Base-by-base conservation (phyloP, 2,113 vertebrate genomes). In the Prochilodus magdalenae region DNA sequence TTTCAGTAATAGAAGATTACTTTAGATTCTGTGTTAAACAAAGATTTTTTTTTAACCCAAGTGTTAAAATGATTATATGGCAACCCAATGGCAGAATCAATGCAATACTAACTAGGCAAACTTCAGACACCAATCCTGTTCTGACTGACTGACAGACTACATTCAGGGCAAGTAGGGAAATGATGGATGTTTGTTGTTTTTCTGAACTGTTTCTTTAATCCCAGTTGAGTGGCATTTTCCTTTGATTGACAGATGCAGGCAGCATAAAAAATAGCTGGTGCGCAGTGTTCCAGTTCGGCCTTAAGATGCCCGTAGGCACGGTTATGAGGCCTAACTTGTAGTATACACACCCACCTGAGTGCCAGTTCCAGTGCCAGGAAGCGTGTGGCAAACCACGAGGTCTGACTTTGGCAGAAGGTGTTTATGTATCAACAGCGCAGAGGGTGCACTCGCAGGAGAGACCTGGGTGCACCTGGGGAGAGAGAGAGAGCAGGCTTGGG, bases 341-440 rank as follows among this genome's bases (percentile, higher is more conserved):
- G 55, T 29, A 22, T 7, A 44, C 16, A 67, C 29, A 51, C 24
- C 7, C 33, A 36, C 72, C 44, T 62, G 29, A 75, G 62, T 20
- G 51, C 79, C 24, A 49, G 59, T 40, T 51, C 51, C 71, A 26
- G 44, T 53, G 73, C 70, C 82, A 85, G 88, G 84, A 90, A 89
- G 82, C 65, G 44, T 66, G 29, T 73, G 83, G 86, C 86, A 89
- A 87, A 88, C 36, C 24, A 72, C 55, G 69, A 80, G 67, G 67
- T 77, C 69, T 51, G 70, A 36, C 57, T 79, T n/a, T 36, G 67
- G 30, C 57, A 74, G 63, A 47, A 16, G 8, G 73, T 89, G 89
- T 91, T 91, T 90, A 89, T 53, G 88, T 83, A 80, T 89, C 85
- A 92, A 90, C 88, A 90, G 26, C 18, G 65, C 77, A 26, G 11